Percentiles rank a stretch among this genome's conserved stretches.
Conservation (phyloP, 2,797 vertebrate species). For the Microctenopoma steveboyesi region DNA sequence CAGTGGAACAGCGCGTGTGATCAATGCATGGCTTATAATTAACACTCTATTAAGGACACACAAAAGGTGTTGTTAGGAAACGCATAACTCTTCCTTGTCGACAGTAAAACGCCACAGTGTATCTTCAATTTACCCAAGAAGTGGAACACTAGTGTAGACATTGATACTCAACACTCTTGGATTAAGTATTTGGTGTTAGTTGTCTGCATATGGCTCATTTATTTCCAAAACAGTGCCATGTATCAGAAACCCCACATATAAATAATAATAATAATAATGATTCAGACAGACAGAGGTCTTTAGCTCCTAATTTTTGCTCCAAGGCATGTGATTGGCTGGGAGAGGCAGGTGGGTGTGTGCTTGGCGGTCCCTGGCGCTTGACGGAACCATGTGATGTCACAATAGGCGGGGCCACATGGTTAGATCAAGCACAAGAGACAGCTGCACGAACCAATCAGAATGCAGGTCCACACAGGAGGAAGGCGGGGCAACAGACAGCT, state of each 20-base stretch:
- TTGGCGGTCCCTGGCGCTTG: conserved; percentile 99
- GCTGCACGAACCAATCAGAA: conserved; percentile 87
- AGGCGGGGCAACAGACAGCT: conserved; percentile 73
- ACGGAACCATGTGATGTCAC: conserved; percentile 99
- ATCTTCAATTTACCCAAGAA: conserved; percentile 2
- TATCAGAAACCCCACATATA: conserved; percentile 20
- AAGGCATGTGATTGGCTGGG: conserved; percentile 71
- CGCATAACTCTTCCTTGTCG: not conserved
- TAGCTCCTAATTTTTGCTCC: conserved; percentile 51
- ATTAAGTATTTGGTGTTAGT: not conserved
- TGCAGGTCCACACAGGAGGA: conserved; percentile 81
- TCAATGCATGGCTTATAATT: not conserved
- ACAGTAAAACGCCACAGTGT: conserved; percentile 21
- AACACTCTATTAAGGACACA: not conserved
- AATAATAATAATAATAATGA: conserved; percentile 1
- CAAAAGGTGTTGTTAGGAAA: not conserved
- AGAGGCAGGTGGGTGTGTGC: conserved; percentile 85
- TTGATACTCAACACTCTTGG: not conserved
- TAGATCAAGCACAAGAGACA: conserved; percentile 99
- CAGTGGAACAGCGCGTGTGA: not conserved
- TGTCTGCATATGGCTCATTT: not conserved
- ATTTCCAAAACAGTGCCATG: conserved; percentile 25
- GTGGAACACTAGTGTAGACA: not conserved
- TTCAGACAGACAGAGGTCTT: conserved; percentile 30
- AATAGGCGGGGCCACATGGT: conserved; percentile 99